phyloP scores from a whole-genome alignment of 2,113 vertebrate genomes.

The Martes martes region DNA sequence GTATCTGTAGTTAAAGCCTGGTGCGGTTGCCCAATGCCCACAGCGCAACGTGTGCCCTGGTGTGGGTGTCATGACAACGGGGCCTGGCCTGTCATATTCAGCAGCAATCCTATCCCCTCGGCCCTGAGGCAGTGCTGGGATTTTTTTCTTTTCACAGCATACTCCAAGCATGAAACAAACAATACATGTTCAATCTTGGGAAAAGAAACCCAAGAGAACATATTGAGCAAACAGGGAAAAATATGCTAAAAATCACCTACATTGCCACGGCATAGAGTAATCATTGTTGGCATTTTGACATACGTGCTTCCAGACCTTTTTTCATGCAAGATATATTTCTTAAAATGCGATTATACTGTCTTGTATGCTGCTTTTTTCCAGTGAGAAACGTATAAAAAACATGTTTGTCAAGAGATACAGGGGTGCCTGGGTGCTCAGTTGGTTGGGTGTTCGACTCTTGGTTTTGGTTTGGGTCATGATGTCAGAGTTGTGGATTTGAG shows the following conservation, averaged over 20 bases:
- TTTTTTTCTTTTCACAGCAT: background rate
- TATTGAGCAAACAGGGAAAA: background rate
- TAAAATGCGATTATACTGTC: background rate
- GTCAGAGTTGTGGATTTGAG: background rate
- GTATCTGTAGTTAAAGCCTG: background rate
- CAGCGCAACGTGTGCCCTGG: background rate
- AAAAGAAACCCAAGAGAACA: constrained; percentile 20
- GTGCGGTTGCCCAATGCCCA: too few relatives aligned
- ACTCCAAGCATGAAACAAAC: background rate
- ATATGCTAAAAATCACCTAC: background rate
- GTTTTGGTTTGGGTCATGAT: background rate
- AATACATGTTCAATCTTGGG: background rate
- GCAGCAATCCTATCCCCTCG: too few relatives aligned
- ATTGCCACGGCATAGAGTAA: background rate
- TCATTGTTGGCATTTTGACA: background rate
- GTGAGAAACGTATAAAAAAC: background rate
- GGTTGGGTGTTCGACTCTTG: background rate
- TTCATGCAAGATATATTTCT: background rate
- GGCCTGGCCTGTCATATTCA: background rate
- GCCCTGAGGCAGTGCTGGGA: background rate
- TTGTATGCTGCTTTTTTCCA: background rate
- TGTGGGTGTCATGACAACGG: background rate
- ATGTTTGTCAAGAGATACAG: background rate
- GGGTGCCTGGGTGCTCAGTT: background rate
- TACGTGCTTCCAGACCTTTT: background rate